These are phyloP conservation scores for Toxostoma redivivum DNA, from an alignment of 2,113 vertebrate genomes.

Conservation along the genomic window DNA sequence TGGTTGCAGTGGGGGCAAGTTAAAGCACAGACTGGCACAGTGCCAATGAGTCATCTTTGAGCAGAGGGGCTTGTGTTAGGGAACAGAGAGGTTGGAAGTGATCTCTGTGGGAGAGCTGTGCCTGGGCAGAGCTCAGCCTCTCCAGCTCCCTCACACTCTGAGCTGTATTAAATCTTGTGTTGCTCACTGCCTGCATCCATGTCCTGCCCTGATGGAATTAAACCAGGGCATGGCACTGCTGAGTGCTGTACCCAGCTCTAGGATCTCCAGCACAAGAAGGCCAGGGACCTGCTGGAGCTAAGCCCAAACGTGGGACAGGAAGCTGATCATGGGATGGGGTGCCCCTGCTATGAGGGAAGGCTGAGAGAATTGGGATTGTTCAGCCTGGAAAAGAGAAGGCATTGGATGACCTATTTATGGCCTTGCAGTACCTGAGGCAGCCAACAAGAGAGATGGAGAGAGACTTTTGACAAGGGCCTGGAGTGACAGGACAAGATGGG, in stretches of 20 bases:
- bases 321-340: not conserved
- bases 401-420: not conserved
- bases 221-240: fast-evolving
- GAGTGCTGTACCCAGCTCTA: not conserved
- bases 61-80: not conserved
- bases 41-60: not conserved
- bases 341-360: not conserved
- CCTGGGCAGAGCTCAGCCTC: not conserved
- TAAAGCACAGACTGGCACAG: not conserved
- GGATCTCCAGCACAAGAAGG: not conserved
- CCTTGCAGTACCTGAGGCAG: not conserved
- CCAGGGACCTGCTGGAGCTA: not conserved
- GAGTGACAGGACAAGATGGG: not conserved
- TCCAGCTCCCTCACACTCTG: fast-evolving
- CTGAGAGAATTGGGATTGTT: not conserved
- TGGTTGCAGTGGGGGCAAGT: not conserved
- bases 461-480: not conserved
- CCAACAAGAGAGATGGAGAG: not conserved
- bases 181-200: fast-evolving
- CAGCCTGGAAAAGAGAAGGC: not conserved
- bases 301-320: not conserved
- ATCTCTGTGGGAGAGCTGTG: not conserved
- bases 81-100: not conserved
- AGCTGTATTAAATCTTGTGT: not conserved
- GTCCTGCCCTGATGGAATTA: not conserved